A percentile compares a stretch with the other conserved stretches of the same genome.
Evolutionary conservation across 2,797 vertebrate genomes (phyloP).

Genomic region (Ceryle rudis): DNA sequence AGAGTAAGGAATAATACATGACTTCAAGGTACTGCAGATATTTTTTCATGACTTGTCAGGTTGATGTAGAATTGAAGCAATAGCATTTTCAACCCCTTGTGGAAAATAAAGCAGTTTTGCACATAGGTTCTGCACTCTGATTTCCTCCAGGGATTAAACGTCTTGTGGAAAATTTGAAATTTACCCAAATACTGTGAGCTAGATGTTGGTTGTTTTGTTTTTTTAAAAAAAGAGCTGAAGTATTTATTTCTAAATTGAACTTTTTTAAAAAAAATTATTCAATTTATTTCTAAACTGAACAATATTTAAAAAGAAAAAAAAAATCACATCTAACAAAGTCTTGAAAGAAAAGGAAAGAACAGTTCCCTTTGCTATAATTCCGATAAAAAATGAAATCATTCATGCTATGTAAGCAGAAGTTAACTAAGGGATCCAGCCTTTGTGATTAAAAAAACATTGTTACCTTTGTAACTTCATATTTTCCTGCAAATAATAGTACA

Average conservation of each 20-base stretch:
- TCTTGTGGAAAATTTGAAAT: background rate
- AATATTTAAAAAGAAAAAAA: background rate
- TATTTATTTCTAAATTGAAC: background rate
- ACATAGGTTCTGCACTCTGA: background rate
- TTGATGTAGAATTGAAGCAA: background rate
- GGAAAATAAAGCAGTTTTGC: background rate
- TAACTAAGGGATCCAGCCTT: background rate
- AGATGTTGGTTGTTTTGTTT: background rate
- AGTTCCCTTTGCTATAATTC: background rate
- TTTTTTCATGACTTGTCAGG: background rate
- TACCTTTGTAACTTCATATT: background rate
- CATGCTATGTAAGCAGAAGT: background rate
- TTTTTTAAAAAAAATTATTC: no score
- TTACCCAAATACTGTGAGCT: background rate
- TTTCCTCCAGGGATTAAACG: background rate
- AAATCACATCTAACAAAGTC: accelerated
- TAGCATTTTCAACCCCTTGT: background rate
- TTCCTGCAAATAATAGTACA: background rate
- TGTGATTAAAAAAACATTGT: background rate
- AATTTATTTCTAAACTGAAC: background rate
- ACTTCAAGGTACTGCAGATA: background rate
- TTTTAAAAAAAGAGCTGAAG: background rate
- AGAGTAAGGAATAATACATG: background rate
- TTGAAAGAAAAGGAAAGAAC: background rate
- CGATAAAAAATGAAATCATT: background rate